Evolutionary conservation across 2,888 invertebrate genomes (phyloP), one percentile per base, ranked within the genome.

Genomic region (Pocota personata): DNA sequence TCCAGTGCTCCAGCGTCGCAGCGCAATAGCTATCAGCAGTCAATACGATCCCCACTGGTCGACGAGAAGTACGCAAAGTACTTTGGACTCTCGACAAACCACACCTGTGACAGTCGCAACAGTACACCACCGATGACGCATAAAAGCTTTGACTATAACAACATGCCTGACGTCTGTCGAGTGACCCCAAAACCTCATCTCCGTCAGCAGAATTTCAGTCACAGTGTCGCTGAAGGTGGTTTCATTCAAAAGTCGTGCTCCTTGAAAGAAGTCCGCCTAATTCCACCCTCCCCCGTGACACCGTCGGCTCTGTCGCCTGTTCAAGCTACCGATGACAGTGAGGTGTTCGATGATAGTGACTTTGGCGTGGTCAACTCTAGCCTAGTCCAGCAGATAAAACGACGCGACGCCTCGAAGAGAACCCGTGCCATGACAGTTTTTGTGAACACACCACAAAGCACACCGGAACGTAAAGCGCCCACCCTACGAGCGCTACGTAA

Each of bases 41-140:
- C 69, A 1, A 19, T 55, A 37, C 82, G 84, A 0, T 88, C 89
- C 1, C 80, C 69, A 8, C 78, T 52, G 64, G 73, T 90, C 24
- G 89, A 90, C 66, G 89, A 90, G 4, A 91, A 90, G 37, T 89
- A 88, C 73, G 91, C 91, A 19, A 91, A 91, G 80, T 92, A 91
- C 84, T 92, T 92, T 87, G 92, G 92, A 2, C 32, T 90, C n/a
- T 58, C 84, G n/a, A 37, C 30, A 35, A 82, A 77, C 8, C 48
- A 30, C 48, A 66, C 5, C 32, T 77, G 35, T 27, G 79, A 71
- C 84, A 79, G 21, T 50, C 78, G 60, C 46, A 75, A 32, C 50
- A 87, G 58, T 55, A 78, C 83, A 27, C 80, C 78, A 8, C 27
- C 72, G 50, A 46, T 75, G 55, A 48, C 87, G 46, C 78, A 62